phyloP scores from a whole-genome alignment of 2,888 invertebrate species.

The Lasioglossum pauxillum region DNA sequence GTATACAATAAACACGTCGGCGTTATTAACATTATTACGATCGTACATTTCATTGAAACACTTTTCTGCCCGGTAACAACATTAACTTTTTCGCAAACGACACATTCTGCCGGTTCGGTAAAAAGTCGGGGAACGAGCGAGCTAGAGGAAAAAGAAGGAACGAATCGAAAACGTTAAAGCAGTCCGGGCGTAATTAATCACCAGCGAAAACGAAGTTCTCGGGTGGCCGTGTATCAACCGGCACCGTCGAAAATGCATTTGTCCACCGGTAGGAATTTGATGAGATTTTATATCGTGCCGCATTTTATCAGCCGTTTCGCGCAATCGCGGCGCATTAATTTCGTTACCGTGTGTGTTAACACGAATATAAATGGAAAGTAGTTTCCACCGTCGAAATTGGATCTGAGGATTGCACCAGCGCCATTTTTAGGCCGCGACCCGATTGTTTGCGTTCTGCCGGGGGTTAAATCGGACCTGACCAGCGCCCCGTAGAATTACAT shows the following conservation, averaged over 20 bases:
- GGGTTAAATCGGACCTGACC: neutral
- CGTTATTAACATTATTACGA: neutral
- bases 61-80: neutral
- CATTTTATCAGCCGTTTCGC: slow-evolving; percentile 53
- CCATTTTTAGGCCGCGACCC: slow-evolving; percentile 30
- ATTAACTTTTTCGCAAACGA: neutral
- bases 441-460: slow-evolving; percentile 10
- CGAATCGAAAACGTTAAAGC: slow-evolving; percentile 46
- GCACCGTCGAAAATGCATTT: slow-evolving; percentile 44
- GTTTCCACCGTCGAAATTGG: slow-evolving; percentile 35
- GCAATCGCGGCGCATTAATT: slow-evolving; percentile 51
- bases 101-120: neutral
- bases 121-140: neutral
- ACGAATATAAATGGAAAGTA: slow-evolving; percentile 57
- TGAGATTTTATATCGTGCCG: slow-evolving; percentile 56
- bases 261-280: slow-evolving; percentile 44
- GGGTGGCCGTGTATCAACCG: slow-evolving; percentile 23
- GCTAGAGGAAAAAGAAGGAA: neutral
- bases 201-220: slow-evolving; percentile 33
- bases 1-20: neutral
- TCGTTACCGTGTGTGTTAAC: slow-evolving; percentile 48
- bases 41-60: neutral
- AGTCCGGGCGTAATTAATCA: slow-evolving; percentile 47
- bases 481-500: slow-evolving; percentile 5
- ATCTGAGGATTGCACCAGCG: slow-evolving; percentile 34